Evolutionary conservation across 2,113 vertebrate genomes (phyloP).

Genomic region (Xyliphius kryptos): DNA sequence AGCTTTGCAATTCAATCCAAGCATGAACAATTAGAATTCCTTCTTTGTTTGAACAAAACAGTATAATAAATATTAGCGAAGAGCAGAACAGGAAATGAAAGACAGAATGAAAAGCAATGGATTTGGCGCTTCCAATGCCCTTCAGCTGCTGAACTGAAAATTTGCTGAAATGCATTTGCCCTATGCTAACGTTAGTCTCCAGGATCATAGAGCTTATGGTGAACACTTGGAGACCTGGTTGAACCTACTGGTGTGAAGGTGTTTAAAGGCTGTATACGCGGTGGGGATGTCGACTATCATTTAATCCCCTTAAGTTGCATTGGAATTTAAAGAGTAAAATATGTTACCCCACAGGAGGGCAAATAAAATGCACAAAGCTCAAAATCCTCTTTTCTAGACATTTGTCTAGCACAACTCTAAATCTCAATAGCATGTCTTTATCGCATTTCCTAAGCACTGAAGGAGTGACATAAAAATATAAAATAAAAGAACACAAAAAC

Average conservation of each 20-base stretch:
- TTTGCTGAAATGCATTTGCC: constrained; percentile 51
- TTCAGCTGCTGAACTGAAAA: constrained; percentile 57
- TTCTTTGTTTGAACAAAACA: too few species aligned
- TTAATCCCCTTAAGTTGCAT: too few species aligned
- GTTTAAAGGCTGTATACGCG: too few species aligned
- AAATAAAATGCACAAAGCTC: not conserved
- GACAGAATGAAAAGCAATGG: constrained; percentile 40
- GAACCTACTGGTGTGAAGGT: too few species aligned
- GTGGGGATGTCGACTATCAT: too few species aligned
- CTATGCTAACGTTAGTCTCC: too few species aligned
- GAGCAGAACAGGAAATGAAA: not conserved
- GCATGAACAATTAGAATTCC: too few species aligned
- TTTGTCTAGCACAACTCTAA: not conserved
- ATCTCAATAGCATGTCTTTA: not conserved
- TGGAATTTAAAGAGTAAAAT: too few species aligned
- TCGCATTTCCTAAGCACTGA: not conserved
- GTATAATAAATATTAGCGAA: too few species aligned
- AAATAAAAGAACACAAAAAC: not conserved
- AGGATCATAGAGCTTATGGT: too few species aligned
- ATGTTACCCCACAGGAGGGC: not conserved
- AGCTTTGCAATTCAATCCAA: not conserved
- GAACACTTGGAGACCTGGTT: too few species aligned
- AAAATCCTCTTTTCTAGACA: not conserved
- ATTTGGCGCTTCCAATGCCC: constrained; percentile 48
- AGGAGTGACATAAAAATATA: not conserved